Percentiles rank a stretch among this genome's conserved stretches.
Conservation (phyloP, 2,888 invertebrate species). For the Acronicta psi region DNA sequence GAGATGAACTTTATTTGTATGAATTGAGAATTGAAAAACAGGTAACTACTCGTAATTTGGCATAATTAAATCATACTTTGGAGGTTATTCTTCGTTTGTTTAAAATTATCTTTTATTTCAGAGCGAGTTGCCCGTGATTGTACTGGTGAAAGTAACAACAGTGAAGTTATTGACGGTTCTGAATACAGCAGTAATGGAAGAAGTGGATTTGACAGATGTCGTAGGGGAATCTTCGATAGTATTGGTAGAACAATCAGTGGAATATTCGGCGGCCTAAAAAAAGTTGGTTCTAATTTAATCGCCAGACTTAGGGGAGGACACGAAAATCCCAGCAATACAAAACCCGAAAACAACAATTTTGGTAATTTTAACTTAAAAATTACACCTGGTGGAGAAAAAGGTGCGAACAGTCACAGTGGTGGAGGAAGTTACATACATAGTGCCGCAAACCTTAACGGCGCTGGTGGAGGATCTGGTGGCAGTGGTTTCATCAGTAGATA, state of each 20-base stretch:
- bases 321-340: constrained; percentile 75
- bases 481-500: constrained; percentile 48
- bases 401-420: constrained; percentile 73
- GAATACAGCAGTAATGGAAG: constrained; percentile 63
- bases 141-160: constrained; percentile 52
- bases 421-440: constrained; percentile 61
- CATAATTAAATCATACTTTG: neutral
- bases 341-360: constrained; percentile 81
- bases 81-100: neutral
- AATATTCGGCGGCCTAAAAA: constrained; percentile 67
- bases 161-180: constrained; percentile 60
- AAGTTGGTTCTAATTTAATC: constrained; percentile 49
- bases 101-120: constrained; percentile 57
- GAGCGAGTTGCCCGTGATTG: constrained; percentile 75
- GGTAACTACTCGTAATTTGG: neutral
- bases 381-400: constrained; percentile 70
- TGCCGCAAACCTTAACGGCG: constrained; percentile 55
- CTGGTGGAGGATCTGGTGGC: constrained; percentile 55
- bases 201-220: constrained; percentile 54
- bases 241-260: constrained; percentile 69
- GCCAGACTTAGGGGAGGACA: constrained; percentile 60
- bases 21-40: neutral
- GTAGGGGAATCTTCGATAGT: constrained; percentile 60
- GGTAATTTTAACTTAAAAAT: constrained; percentile 84
- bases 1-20: no score